These are phyloP conservation scores for Nixonia krombeini DNA, from an alignment of 1,140 invertebrate species.

Conservation along the genomic window DNA sequence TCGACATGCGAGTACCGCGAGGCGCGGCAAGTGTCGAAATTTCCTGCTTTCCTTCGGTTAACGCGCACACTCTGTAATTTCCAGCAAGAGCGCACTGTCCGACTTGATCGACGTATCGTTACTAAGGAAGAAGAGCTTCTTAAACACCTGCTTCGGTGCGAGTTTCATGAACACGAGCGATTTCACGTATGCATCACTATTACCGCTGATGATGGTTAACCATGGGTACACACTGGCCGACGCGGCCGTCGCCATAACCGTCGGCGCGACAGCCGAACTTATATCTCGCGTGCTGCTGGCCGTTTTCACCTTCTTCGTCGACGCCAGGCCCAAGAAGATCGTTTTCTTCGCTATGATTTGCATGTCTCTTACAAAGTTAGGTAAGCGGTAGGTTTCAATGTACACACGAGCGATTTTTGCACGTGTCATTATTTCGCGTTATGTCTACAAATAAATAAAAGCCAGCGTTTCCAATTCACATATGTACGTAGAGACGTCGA, in stretches of 20 bases:
- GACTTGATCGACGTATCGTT: conserved; percentile 60
- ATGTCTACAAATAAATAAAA: too few species aligned
- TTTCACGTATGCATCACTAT: conserved; percentile 57
- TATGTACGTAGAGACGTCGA: too few species aligned
- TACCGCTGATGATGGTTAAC: conserved; percentile 64
- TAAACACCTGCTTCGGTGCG: conserved; percentile 61
- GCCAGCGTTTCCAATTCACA: too few species aligned
- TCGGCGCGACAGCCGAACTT: conserved; percentile 58
- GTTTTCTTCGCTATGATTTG: conserved; percentile 64
- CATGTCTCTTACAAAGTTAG: conserved; percentile 59
- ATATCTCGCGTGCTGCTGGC: conserved; percentile 58
- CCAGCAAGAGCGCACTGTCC: too few species aligned
- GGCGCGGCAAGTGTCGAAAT: too few species aligned
- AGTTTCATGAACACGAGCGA: conserved; percentile 62
- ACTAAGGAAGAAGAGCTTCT: conserved; percentile 55
- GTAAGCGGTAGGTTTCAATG: too few species aligned
- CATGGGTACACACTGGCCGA: conserved; percentile 55
- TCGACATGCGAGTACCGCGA: too few species aligned
- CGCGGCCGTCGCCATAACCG: conserved; percentile 57
- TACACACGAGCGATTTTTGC: too few species aligned
- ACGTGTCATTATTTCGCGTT: too few species aligned
- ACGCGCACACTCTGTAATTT: too few species aligned
- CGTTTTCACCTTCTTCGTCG: conserved; percentile 57
- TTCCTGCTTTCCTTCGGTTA: too few species aligned
- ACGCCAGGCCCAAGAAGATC: conserved; percentile 57